Evolutionary conservation across 2,888 invertebrate species (phyloP).

Genomic region (Drosophila neutralis): DNA sequence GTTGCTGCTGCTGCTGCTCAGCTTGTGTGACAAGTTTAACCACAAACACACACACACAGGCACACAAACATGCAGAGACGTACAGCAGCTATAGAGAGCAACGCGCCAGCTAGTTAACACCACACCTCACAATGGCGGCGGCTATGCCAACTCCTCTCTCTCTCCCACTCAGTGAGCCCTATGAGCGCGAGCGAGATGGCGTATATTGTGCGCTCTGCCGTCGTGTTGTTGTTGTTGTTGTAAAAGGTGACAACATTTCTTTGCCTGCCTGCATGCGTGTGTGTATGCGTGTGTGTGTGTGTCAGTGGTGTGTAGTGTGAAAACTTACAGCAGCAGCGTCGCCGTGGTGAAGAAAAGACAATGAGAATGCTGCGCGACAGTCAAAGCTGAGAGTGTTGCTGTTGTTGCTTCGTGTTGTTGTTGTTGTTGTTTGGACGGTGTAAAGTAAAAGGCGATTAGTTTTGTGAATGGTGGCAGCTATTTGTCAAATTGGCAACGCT

Average conservation of each 20-base stretch:
- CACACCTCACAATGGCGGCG: slow-evolving; percentile 78
- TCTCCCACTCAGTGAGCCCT: slow-evolving; percentile 11
- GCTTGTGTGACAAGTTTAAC: slow-evolving; percentile 83
- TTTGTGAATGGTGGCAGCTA: slow-evolving; percentile 20
- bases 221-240: slow-evolving; percentile 53
- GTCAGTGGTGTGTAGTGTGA: slow-evolving; percentile 56
- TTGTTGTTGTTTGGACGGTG: slow-evolving; percentile 24
- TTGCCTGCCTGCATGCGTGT: slow-evolving; percentile 30
- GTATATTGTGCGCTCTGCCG: slow-evolving; percentile 19
- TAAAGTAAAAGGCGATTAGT: slow-evolving; percentile 63
- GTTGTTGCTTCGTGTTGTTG: slow-evolving; percentile 24
- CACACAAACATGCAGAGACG: slow-evolving; percentile 18
- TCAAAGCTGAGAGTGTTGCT: slow-evolving; percentile 32
- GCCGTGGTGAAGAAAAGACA: slow-evolving; percentile 71
- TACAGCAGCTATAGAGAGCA: slow-evolving; percentile 34
- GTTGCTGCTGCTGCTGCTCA: slow-evolving; percentile 45
- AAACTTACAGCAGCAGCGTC: slow-evolving; percentile 76
- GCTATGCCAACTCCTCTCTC: slow-evolving; percentile 56
- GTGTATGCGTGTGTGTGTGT: slow-evolving; percentile 12
- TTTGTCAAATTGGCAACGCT: slow-evolving; percentile 17
- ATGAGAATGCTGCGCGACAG: slow-evolving; percentile 59
- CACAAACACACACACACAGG: slow-evolving; percentile 69
- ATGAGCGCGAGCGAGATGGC: slow-evolving; percentile 67
- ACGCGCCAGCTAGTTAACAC: slow-evolving; percentile 75
- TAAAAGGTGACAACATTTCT: slow-evolving; percentile 80